Percentiles rank a stretch among this genome's conserved stretches.
phyloP scores from a whole-genome alignment of 1,140 invertebrate species.

The Drosophila fuyamai region DNA sequence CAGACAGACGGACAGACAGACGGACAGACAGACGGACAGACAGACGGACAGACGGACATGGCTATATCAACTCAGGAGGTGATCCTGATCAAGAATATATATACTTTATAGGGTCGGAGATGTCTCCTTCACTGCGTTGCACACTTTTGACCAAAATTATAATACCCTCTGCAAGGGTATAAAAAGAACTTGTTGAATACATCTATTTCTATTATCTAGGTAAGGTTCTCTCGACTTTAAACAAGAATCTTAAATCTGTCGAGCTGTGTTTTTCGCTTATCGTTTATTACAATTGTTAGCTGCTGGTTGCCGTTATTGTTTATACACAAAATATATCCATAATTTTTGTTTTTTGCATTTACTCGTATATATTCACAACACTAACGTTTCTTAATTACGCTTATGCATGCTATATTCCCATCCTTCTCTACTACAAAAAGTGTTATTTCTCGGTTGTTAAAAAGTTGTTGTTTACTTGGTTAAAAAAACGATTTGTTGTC shows the following conservation, averaged over 20 bases:
- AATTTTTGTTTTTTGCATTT: slow-evolving; percentile 34
- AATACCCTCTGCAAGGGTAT: too few relatives aligned
- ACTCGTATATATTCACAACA: slow-evolving; percentile 77
- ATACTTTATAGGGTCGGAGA: too few relatives aligned
- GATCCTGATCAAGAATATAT: too few relatives aligned
- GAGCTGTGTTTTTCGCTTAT: slow-evolving; percentile 26
- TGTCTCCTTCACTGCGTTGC: too few relatives aligned
- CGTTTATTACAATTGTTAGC: slow-evolving; percentile 43
- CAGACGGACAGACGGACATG: too few relatives aligned
- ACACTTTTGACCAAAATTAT: too few relatives aligned
- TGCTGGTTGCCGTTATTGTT: slow-evolving; percentile 51
- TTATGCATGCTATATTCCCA: slow-evolving; percentile 34
- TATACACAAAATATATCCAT: slow-evolving; percentile 48
- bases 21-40: too few relatives aligned
- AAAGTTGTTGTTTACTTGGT: slow-evolving; percentile 43
- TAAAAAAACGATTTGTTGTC: slow-evolving; percentile 45
- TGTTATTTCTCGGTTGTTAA: slow-evolving; percentile 31
- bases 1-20: too few relatives aligned
- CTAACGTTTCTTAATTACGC: slow-evolving; percentile 74
- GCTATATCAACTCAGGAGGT: too few relatives aligned
- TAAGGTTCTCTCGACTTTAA: slow-evolving; percentile 15
- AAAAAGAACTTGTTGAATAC: slow-evolving; percentile 36
- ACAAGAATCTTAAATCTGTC: slow-evolving; percentile 20
- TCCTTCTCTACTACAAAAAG: slow-evolving; percentile 42
- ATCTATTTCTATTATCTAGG: slow-evolving; percentile 31